Percentiles rank a stretch among this genome's conserved stretches.
Conservation (phyloP, 2,888 invertebrate species). For the Cheilosia impressa region DNA sequence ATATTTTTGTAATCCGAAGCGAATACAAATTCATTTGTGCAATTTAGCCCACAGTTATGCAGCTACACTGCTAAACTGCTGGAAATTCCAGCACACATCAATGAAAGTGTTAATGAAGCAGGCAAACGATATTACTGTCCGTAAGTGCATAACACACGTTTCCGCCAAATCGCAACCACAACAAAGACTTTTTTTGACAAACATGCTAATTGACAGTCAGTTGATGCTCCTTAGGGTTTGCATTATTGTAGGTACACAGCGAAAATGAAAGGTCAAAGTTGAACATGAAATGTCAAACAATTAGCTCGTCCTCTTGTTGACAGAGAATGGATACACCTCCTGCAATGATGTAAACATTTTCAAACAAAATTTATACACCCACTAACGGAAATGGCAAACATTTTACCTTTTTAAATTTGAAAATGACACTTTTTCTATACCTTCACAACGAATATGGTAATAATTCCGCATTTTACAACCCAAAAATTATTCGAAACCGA, state of each 20-base stretch:
- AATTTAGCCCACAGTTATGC: not conserved
- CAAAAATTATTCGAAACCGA: constrained; percentile 26
- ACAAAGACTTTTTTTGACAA: not conserved
- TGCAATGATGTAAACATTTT: constrained; percentile 1
- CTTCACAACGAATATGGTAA: constrained; percentile 29
- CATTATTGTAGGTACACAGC: not conserved
- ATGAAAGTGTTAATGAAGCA: constrained; percentile 38
- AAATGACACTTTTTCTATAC: constrained; percentile 3
- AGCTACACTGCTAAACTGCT: not conserved
- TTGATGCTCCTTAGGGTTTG: not conserved
- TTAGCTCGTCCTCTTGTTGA: not conserved
- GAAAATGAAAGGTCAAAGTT: not conserved
- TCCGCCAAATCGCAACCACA: constrained; percentile 7
- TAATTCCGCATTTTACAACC: constrained; percentile 33
- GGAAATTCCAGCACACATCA: constrained; percentile 11
- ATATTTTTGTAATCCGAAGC: not conserved
- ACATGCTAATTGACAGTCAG: constrained; percentile 46
- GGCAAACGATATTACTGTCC: constrained; percentile 4
- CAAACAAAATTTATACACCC: not conserved
- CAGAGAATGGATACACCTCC: not conserved
- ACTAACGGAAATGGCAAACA: constrained; percentile 24
- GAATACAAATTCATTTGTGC: not conserved
- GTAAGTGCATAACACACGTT: constrained; percentile 18
- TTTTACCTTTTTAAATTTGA: not conserved
- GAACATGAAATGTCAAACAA: not conserved